Conservation (phyloP, 2,888 invertebrate species). For the Caenorhabditis sp. region DNA sequence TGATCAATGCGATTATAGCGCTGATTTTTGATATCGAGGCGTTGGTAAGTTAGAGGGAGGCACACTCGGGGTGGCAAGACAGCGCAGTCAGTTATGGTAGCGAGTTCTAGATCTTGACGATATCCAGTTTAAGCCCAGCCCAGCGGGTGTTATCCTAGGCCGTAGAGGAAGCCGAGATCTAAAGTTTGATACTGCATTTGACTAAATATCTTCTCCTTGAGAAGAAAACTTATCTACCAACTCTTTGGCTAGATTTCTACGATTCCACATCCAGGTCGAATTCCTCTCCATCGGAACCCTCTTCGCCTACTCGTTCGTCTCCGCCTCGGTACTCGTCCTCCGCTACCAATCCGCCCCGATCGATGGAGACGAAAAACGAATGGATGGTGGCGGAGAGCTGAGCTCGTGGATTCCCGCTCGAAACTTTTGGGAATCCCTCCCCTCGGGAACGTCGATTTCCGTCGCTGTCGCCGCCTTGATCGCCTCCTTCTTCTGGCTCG, state of each 20-base stretch:
- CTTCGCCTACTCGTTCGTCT: conserved; percentile 73
- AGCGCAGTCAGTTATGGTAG: no score
- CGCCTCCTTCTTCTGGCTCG: conserved; percentile 57
- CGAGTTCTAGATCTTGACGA: no score
- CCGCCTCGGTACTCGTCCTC: conserved; percentile 82
- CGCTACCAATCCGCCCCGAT: conserved; percentile 78
- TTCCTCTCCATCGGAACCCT: conserved; percentile 83
- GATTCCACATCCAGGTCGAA: conserved; percentile 74
- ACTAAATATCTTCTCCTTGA: no score
- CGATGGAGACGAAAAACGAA: conserved; percentile 59
- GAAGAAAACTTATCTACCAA: no score
- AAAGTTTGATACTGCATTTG: no score
- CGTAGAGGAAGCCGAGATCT: no score
- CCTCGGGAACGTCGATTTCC: conserved; percentile 59
- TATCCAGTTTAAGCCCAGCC: no score
- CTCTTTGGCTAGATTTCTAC: no score
- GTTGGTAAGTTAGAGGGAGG: conserved; percentile 81
- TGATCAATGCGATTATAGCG: conserved; percentile 82
- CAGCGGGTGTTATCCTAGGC: no score
- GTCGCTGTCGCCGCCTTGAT: conserved; percentile 60
- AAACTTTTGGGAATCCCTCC: conserved; percentile 62
- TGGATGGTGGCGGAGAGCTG: conserved; percentile 67
- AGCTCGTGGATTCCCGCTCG: conserved; percentile 66
- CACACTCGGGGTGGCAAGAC: no score
- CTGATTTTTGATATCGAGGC: conserved; percentile 82